Base-by-base conservation (phyloP, 2,797 vertebrate genomes). In the Thaleichthys pacificus region DNA sequence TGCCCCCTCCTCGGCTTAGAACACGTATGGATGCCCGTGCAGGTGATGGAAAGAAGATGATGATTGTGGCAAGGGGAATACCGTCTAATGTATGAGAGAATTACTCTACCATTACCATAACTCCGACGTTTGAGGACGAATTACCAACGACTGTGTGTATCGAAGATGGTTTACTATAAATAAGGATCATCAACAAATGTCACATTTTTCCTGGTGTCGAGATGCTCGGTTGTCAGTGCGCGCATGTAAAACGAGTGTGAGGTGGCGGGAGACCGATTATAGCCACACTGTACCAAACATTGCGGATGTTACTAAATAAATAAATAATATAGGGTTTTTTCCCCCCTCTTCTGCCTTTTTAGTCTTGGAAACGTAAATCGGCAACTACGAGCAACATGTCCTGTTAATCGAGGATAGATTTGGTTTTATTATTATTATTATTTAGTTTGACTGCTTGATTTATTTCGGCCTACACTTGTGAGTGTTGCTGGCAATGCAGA, bases 301-400 rank as follows among this genome's bases (percentile, higher is more conserved):
- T 94, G 93, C 93, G 92, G 92, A 91, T 92, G 87, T 89, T 92
- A 86, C 61, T 12, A 81, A 91, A 91, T 91, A 92, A 92, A 91
- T 91, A 93, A 92, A 92, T 91, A 89, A 89, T 87, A 3, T n/a
- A 63, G 14, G 32, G 17, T 65, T 66, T 73, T 77, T 64, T 51
- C 14, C 64, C 15, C 66, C 15, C 73, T 82, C 77, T 73, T 66
- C 47, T 78, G 72, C 67, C 74, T 82, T 76, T 80, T 62, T 70
- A 78, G 49, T 81, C 71, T 76, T 4, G 75, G 84, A 71, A 74
- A 74, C 66, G 63, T 22, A 17, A 42, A 12, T 22, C 69, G 47
- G 9, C 61, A 69, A 72, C 71, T 32, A 22, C 71, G 71, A 85
- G 69, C 68, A 79, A 77, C 73, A 89, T 82, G 78, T 66, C 76